Conservation (phyloP, 2,888 invertebrate genomes). For the Trimorus sp. region DNA sequence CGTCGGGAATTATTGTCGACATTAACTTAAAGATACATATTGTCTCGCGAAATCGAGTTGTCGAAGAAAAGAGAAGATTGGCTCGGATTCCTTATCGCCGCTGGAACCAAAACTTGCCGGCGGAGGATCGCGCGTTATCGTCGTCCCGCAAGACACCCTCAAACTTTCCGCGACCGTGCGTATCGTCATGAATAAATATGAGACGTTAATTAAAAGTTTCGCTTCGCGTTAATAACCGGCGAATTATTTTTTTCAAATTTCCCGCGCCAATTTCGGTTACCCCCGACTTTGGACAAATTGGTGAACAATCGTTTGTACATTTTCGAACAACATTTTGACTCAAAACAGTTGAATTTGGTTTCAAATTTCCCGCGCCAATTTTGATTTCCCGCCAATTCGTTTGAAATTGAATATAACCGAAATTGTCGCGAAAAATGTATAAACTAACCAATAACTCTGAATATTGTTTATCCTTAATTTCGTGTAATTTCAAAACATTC, state of each 20-base stretch:
- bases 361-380: too few relatives aligned
- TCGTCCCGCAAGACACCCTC: constrained; percentile 53
- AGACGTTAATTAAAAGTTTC: constrained; percentile 69
- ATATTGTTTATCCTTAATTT: too few relatives aligned
- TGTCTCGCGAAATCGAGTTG: constrained; percentile 60
- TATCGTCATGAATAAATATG: constrained; percentile 71
- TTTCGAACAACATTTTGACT: too few relatives aligned
- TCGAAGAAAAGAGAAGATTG: constrained; percentile 62
- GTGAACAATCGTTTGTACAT: too few relatives aligned
- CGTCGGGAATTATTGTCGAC: constrained; percentile 55
- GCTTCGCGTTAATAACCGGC: constrained; percentile 40
- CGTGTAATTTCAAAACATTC: too few relatives aligned
- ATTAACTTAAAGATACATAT: constrained; percentile 59
- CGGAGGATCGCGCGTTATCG: constrained; percentile 64
- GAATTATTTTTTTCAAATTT: constrained; percentile 42
- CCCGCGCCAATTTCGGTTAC: too few relatives aligned
- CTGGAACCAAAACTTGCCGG: constrained; percentile 58
- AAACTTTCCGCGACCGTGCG: not conserved
- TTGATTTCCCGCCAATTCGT: too few relatives aligned
- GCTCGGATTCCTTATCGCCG: constrained; percentile 64
- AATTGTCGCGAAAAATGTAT: too few relatives aligned
- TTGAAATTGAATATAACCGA: too few relatives aligned
- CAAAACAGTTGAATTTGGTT: too few relatives aligned
- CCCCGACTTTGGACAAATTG: too few relatives aligned
- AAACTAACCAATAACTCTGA: too few relatives aligned